Base-by-base conservation (phyloP, 2,797 vertebrate species). In the Arrhamphus sclerolepis region DNA sequence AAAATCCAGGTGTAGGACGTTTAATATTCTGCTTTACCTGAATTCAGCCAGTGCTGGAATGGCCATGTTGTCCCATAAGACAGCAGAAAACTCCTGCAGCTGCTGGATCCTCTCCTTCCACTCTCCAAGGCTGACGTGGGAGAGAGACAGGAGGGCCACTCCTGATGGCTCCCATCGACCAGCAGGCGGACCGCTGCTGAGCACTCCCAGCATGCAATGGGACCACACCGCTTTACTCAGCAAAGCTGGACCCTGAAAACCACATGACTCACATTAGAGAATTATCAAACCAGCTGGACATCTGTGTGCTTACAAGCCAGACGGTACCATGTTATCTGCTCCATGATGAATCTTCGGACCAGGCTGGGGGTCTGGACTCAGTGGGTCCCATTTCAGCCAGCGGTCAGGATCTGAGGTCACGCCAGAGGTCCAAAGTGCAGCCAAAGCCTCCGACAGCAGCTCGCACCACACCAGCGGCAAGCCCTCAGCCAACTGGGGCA, bases 41-140 rank as follows among this genome's bases (percentile, higher is more conserved):
- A 97, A 96, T 16, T 94, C 93, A 39, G 95, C 92, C 60, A 93
- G 21, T 2, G 93, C 89, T 52, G 90, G 81, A 17, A 97, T 47
- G 63, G 93, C 79, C 92, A 97, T 90, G 57, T 98, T 98, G 66
- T 95, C 94, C 97, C 97, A 99, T 59, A 98, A 79, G 2, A 90
- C 87, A 0, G 90, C 81, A 39, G 81, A 94, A 50, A 97, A 80
- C 52, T 97, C 94, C 70, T 90, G 92, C 22, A 99, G 94, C 86
- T 98, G 98, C 65, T 92, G 91, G 38, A 93, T 88, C 82, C 94
- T 93, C 82, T 97, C 95, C 76, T 83, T 89, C 93, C 95, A 97
- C 75, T 95, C 96, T 34, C 95, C 96, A 49, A 99, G 85, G 16
- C 92, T 94, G 67, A 98, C 92, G 0, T 89, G 89, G 7, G 94